phyloP scores from a whole-genome alignment of 2,797 vertebrate species.

The Mormyrops attenuatus region DNA sequence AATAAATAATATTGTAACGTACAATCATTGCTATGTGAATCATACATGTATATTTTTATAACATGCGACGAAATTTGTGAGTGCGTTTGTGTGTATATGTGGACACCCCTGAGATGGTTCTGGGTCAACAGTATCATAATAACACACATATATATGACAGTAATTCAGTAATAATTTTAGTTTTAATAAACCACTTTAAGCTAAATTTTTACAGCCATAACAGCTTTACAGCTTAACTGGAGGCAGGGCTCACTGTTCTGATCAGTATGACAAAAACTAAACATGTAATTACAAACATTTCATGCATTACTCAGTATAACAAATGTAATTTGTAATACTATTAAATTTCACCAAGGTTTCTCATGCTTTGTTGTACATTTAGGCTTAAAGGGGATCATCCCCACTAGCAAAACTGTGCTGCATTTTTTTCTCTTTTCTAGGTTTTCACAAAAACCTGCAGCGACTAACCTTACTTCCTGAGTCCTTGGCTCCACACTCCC shows the following conservation, averaged over 20 bases:
- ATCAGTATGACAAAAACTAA: constrained; percentile 46
- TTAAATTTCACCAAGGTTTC: constrained; percentile 81
- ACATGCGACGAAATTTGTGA: background rate
- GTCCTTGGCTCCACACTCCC: constrained; percentile 90
- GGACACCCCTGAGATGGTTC: constrained; percentile 10
- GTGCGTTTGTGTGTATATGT: background rate
- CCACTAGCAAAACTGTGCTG: constrained; percentile 81
- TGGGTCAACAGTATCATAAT: background rate
- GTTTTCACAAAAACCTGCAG: constrained; percentile 97
- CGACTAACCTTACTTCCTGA: constrained; percentile 92
- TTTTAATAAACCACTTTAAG: background rate
- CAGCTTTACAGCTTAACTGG: background rate
- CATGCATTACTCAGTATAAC: constrained; percentile 81
- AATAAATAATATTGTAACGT: background rate
- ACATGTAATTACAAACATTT: constrained; percentile 65
- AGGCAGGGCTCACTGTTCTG: background rate
- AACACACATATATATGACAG: background rate
- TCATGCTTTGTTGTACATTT: constrained; percentile 81
- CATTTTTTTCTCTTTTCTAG: constrained; percentile 18
- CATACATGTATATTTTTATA: background rate
- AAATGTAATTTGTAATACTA: constrained; percentile 58
- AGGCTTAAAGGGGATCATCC: constrained; percentile 79
- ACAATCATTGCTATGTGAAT: background rate
- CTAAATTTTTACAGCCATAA: background rate
- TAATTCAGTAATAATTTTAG: background rate